Evolutionary conservation across 2,113 vertebrate genomes (phyloP).

Genomic region (Porphyrio hochstetteri): DNA sequence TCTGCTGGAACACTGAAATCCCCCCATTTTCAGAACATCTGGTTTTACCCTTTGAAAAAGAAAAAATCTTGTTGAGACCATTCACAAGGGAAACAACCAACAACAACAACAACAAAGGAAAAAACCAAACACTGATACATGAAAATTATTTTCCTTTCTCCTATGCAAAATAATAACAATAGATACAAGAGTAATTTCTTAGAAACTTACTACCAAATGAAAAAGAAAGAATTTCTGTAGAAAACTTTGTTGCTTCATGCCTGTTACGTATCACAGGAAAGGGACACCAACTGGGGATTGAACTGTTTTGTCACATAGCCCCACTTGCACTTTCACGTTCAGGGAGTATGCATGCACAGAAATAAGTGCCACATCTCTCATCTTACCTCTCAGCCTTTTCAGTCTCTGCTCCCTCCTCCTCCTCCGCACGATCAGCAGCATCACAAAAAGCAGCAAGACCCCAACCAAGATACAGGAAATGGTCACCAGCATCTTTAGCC

Average conservation of each 20-base stretch:
- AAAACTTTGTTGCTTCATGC: neutral
- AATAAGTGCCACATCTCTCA: no score
- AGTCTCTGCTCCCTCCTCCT: constrained; percentile 94
- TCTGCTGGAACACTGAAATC: neutral
- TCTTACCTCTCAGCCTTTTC: constrained; percentile 93
- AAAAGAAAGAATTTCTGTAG: neutral
- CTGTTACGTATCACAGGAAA: neutral
- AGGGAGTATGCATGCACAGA: accelerated
- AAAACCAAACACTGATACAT: neutral
- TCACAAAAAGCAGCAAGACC: constrained; percentile 88
- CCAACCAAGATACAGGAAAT: constrained; percentile 93
- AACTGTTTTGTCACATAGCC: neutral
- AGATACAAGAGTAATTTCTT: neutral
- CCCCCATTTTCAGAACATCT: neutral
- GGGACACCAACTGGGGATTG: neutral
- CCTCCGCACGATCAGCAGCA: constrained; percentile 90
- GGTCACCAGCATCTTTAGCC: constrained; percentile 98
- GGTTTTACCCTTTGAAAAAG: neutral
- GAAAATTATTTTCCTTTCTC: neutral
- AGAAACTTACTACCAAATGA: neutral
- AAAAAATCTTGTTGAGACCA: accelerated
- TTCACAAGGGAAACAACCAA: neutral
- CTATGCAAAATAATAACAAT: neutral
- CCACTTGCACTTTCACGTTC: neutral
- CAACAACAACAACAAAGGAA: neutral